Base-by-base conservation (phyloP, 2,888 invertebrate species). In the Stenchaetothrips biformis region DNA sequence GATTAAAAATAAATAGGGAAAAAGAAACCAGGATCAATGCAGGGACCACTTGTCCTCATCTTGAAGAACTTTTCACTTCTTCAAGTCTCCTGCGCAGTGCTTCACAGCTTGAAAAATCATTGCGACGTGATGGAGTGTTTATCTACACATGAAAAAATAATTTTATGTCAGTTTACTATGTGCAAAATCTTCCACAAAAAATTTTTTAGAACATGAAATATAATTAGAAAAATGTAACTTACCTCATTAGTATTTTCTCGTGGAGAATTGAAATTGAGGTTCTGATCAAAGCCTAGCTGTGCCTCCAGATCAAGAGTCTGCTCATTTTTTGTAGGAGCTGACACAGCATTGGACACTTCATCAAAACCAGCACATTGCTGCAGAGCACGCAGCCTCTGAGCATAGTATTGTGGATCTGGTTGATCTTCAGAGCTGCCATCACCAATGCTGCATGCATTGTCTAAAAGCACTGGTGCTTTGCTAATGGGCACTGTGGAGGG, bases 61-160 rank as follows among this genome's bases (percentile, higher is more conserved):
- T 74, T 8, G 67, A 25, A 2, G 67, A 74, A 25, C 67, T 74
- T 25, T 74, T 74, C 25, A 74, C 67, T 74, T 74, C 67, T 74
- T 74, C 67, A n/a, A 74, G 67, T 74, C 67, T 74, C 25, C 67
- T 21, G 25, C 67, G 67, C 21, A 74, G 67, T 11, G 67, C 67
- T 25, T 74, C 67, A 25, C 67, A 25, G 8, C 25, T 74, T 21
- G 67, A 74, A 11, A 74, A 25, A 11, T 74, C 67, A 21, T 25
- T n/a, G 21, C 67, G 67, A 74, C 16, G 53, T 13, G 67, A 74
- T 25, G 67, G 11, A 8, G 21, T 11, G 1, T 9, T 74, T 4
- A 74, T 25, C 67, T 74, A 11, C 25, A 13, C 7, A 9, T 13
- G 25, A 25, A 74, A 53, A 13, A 53, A 53, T 13, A 53, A 53